A percentile compares a stretch with the other conserved stretches of the same genome.
These are phyloP conservation scores for Agrypnia vestita DNA, from an alignment of 1,140 invertebrate genomes.

Conservation along the genomic window DNA sequence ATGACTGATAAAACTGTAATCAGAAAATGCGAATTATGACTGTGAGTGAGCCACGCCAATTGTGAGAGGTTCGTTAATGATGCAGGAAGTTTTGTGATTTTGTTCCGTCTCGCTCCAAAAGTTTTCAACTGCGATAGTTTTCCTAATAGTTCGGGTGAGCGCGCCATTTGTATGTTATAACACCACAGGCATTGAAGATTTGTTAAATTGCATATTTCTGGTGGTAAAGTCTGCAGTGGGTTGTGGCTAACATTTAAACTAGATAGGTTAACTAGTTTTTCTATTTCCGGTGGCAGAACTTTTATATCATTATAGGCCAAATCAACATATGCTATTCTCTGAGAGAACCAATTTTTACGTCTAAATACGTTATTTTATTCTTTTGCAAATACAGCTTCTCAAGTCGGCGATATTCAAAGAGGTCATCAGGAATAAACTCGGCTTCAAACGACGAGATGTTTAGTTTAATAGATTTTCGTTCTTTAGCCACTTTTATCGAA, in stretches of 20 bases:
- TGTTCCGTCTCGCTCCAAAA: conserved; percentile 18
- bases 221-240: conserved; percentile 4
- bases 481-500: not conserved
- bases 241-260: conserved; percentile 27
- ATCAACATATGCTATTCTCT: not conserved
- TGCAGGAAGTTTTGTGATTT: not conserved
- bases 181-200: conserved; percentile 22
- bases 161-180: not conserved
- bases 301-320: conserved; percentile 22
- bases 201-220: not conserved
- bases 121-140: conserved; percentile 3
- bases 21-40: too few relatives aligned
- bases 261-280: not conserved
- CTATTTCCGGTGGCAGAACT: conserved; percentile 2
- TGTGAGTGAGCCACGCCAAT: conserved; percentile 5
- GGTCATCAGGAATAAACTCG: not conserved
- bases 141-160: not conserved
- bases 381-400: conserved; percentile 31
- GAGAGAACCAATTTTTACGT: not conserved
- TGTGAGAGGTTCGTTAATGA: not conserved
- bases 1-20: too few relatives aligned
- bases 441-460: conserved; percentile 1
- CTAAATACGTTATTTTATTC: conserved; percentile 13
- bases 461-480: conserved; percentile 6
- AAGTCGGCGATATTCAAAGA: conserved; percentile 10